Conservation (phyloP, 2,113 vertebrate genomes). For the Pycnonotus jocosus region DNA sequence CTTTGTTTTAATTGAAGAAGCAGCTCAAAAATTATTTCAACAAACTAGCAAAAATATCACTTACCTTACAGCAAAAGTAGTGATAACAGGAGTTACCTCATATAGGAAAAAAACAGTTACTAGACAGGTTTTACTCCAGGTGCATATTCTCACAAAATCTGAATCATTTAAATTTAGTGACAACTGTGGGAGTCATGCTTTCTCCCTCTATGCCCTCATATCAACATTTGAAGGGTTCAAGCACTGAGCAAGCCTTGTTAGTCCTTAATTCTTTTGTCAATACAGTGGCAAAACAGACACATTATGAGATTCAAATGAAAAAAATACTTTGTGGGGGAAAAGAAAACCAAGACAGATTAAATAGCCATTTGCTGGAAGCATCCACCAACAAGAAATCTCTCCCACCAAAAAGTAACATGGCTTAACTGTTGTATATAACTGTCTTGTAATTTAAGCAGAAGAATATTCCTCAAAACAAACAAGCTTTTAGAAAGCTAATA, state of each 20-base stretch:
- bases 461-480: background rate
- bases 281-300: background rate
- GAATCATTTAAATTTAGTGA: background rate
- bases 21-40: background rate
- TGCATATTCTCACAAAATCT: background rate
- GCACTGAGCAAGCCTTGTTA: background rate
- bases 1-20: background rate
- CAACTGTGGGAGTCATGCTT: background rate
- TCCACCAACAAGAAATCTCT: background rate
- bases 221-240: background rate
- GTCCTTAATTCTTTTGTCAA: background rate
- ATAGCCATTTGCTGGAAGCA: background rate
- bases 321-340: background rate
- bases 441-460: background rate
- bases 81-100: background rate
- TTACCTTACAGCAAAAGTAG: background rate
- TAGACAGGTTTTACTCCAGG: background rate
- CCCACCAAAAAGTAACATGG: background rate
- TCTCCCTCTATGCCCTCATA: background rate
- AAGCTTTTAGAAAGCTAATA: background rate
- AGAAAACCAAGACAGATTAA: background rate
- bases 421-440: background rate
- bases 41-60: background rate
- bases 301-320: background rate
- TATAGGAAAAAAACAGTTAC: background rate